Evolutionary conservation across 2,888 invertebrate genomes (phyloP), one percentile per base, ranked within the genome.

Genomic region (Lasiommata megera): DNA sequence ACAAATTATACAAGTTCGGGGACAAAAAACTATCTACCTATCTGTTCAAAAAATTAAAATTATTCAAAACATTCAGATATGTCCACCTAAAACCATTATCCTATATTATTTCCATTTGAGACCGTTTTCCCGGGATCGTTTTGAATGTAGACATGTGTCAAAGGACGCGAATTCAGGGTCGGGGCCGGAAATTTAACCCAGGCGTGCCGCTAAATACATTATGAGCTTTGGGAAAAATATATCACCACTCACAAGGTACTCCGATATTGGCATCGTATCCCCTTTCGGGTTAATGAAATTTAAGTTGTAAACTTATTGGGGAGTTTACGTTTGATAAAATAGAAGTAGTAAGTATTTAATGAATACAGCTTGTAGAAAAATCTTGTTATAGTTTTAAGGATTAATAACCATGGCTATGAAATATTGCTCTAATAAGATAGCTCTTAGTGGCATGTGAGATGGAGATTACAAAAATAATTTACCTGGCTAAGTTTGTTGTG

Each of bases 131-230:
- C 50, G 18, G 62, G 60, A 54, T 59, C 56, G 47, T 60, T 51
- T 43, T 50, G 54, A 57, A 62, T 60, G 54, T 57, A 51, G 57
- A 54, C 54, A 57, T 54, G 62, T 56, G 56, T 60, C 62, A 60
- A 38, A 56, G 60, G 62, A 57, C 59, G 31, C 46, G 36, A 54
- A 34, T 58, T 55, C 55, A 40, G 43, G 46, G 43, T 52, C 40
- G 54, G 52, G 55, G 29, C 65, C 65, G 67, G 67, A 67, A 67
- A 67, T 67, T 65, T 61, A 63, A 65, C 64, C 64, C 63, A 60
- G 55, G 48, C 64, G 55, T 58, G 60, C 58, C 61, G 60, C 60
- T 64, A 61, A 66, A 65, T 67, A 63, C 61, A 61, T 60, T 67
- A 64, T 60, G 60, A 60, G 56, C 59, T 56, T 61, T 61, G 60